Conservation (phyloP, 2,113 vertebrate species). For the Dromaius novaehollandiae region DNA sequence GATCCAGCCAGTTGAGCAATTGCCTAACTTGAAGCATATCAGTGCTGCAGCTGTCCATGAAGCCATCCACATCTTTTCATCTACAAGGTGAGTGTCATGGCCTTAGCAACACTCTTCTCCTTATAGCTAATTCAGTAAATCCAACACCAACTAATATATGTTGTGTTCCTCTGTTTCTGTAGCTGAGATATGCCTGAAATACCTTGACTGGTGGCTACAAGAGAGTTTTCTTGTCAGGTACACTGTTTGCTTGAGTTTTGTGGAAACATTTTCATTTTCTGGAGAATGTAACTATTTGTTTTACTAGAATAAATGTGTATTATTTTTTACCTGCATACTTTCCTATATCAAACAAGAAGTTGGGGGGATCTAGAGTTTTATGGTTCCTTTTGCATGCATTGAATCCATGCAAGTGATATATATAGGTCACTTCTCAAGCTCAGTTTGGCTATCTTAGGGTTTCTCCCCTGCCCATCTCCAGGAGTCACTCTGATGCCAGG, state of each 20-base stretch:
- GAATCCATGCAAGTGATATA: neutral
- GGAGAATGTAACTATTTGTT: neutral
- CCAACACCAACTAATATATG: neutral
- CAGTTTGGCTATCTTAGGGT: neutral
- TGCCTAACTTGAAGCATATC: neutral
- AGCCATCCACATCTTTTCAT: neutral
- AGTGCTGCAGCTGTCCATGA: neutral
- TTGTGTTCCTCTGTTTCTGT: neutral
- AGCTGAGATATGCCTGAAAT: neutral
- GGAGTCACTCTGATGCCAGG: neutral
- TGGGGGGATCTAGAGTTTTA: neutral
- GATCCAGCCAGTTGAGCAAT: neutral
- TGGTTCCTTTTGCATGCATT: neutral
- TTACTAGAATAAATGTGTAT: neutral
- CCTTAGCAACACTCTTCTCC: neutral
- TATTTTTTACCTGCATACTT: neutral
- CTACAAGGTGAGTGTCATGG: neutral
- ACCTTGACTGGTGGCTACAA: neutral
- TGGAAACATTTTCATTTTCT: neutral
- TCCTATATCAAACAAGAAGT: neutral
- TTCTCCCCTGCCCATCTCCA: neutral
- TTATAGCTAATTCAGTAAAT: neutral
- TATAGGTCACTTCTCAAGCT: neutral
- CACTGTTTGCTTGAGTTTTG: neutral
- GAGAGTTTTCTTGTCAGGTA: neutral